Conservation (phyloP, 2,888 invertebrate species). For the Phalangium opilio region DNA sequence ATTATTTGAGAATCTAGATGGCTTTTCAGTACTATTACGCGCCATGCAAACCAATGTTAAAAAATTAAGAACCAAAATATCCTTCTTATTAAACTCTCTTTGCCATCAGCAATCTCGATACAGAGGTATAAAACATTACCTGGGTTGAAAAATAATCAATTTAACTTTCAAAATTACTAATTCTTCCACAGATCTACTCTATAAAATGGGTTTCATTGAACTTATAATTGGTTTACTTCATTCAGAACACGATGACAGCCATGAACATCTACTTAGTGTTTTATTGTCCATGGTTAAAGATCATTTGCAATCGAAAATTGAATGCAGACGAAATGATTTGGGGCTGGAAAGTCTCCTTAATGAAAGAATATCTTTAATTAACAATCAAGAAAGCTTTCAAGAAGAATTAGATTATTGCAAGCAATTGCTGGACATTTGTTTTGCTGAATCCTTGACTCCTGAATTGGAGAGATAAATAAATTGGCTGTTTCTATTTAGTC, state of each 20-base stretch:
- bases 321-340: slow-evolving; percentile 35
- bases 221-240: slow-evolving; percentile 29
- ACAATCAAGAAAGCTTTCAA: slow-evolving; percentile 34
- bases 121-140: no score
- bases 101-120: slow-evolving; percentile 39
- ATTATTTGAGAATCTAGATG: slow-evolving; percentile 45
- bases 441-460: not conserved
- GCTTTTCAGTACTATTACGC: slow-evolving; percentile 45
- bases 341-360: slow-evolving; percentile 32
- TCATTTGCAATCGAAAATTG: slow-evolving; percentile 31
- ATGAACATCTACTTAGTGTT: slow-evolving; percentile 40
- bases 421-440: slow-evolving; percentile 21
- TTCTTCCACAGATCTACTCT: slow-evolving; percentile 28
- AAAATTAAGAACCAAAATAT: slow-evolving; percentile 50
- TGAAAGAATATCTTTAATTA: slow-evolving; percentile 29
- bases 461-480: not conserved
- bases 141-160: no score
- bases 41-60: slow-evolving; percentile 39
- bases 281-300: slow-evolving; percentile 35
- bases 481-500: no score
- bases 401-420: slow-evolving; percentile 26
- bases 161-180: no score
- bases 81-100: slow-evolving; percentile 51
- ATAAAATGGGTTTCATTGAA: slow-evolving; percentile 31
- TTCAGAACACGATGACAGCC: slow-evolving; percentile 29